Evolutionary conservation across 2,797 vertebrate genomes (phyloP), one percentile per base, ranked within the genome.

Genomic region (Poecilia picta): DNA sequence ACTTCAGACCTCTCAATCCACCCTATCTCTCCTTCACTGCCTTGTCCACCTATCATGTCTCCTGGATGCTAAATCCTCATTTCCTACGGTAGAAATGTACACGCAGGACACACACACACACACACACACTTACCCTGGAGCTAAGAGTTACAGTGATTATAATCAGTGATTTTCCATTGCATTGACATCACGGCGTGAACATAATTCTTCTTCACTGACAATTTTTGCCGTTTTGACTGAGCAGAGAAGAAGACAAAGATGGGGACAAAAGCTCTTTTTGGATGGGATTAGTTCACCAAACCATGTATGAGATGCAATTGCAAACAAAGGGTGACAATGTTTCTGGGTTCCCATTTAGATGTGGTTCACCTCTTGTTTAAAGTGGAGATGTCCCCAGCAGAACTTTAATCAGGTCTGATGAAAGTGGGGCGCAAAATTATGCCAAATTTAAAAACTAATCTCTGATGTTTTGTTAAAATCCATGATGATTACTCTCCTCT

Each of bases 81-180:
- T 83, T 64, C 57, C 64, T 16, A 53, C 25, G 4, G 5, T 75
- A 20, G 33, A 43, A 66, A 78, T 41, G 36, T 45, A 10, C 18
- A 8, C 70, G 73, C 66, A 49, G 28, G 46, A 62, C 62, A 73
- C 68, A 53, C 73, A 4, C 33, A 74, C 57, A 11, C 45, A n/a
- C n/a, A n/a, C n/a, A n/a, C n/a, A n/a, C n/a, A n/a, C n/a, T 73
- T 49, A 41, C 79, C 55, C 80, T 59, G 77, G 49, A 71, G 87
- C 81, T 80, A 90, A 90, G 89, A 80, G 84, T 91, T 88, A 86
- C 7, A 64, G n/a, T 78, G 79, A 88, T 91, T 86, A 83, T 80
- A 82, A 91, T 84, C 78, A 70, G 79, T 73, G 78, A 81, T 51
- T 39, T 74, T 51, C 25, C 49, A n/a, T 43, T 75, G n/a, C 43